These are phyloP conservation scores for Nemotelus nigrinus DNA, from an alignment of 2,888 invertebrate genomes.

Conservation along the genomic window DNA sequence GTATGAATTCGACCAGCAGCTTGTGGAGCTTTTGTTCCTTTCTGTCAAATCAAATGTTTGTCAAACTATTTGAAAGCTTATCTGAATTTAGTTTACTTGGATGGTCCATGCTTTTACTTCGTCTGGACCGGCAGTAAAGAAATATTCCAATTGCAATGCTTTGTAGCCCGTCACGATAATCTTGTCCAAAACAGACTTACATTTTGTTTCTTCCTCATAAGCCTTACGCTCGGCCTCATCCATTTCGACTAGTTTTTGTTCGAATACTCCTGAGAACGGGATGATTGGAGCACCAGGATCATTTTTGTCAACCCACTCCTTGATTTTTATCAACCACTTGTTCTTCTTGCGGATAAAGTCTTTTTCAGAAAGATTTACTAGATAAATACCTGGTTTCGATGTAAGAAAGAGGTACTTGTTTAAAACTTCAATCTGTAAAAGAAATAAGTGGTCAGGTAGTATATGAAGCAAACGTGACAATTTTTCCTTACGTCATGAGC, in stretches of 20 bases:
- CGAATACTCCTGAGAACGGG: slow-evolving; percentile 95
- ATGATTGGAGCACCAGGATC: slow-evolving; percentile 94
- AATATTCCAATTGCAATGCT: slow-evolving; percentile 94
- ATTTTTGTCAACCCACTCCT: slow-evolving; percentile 98
- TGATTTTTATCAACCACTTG: slow-evolving; percentile 95
- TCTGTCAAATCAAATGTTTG: slow-evolving; percentile 68
- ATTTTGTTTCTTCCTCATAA: slow-evolving; percentile 83
- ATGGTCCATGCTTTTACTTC: slow-evolving; percentile 99
- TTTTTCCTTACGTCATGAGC: slow-evolving; percentile 79
- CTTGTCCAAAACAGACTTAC: slow-evolving; percentile 91
- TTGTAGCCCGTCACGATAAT: slow-evolving; percentile 98
- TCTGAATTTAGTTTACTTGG: slow-evolving; percentile 72
- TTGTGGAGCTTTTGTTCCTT: slow-evolving; percentile 97
- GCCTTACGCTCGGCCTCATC: slow-evolving; percentile 78
- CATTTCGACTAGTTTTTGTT: slow-evolving; percentile 87
- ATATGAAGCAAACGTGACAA: neutral
- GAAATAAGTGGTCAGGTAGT: no score
- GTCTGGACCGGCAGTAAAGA: slow-evolving; percentile 97
- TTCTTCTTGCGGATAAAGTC: slow-evolving; percentile 99
- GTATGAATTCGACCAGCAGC: slow-evolving; percentile 99
- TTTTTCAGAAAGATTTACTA: slow-evolving; percentile 96
- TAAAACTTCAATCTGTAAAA: slow-evolving; percentile 86
- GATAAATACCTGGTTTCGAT: slow-evolving; percentile 96
- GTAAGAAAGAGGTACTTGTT: slow-evolving; percentile 97
- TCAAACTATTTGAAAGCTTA: slow-evolving; percentile 44